Evolutionary conservation across 2,888 invertebrate species (phyloP), one percentile per base, ranked within the genome.

Genomic region (Acronicta leporina): DNA sequence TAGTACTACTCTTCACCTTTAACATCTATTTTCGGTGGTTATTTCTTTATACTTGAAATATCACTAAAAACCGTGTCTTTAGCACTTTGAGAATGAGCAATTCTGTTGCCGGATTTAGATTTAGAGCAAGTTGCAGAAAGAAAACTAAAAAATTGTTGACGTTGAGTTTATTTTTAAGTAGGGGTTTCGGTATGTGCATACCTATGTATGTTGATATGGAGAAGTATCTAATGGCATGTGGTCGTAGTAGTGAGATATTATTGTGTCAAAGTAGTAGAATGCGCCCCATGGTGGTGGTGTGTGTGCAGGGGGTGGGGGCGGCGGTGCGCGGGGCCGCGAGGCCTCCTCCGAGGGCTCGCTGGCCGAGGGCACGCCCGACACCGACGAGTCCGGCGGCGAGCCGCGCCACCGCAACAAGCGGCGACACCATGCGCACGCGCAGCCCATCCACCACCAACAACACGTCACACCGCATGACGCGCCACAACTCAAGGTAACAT

Each of bases 361-460:
- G 69, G 96, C 96, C 74, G 96, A 96, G 84, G 96, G 95, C 77
- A 96, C 96, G 46, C 96, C 96, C 6, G 97, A 97, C 87, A 97
- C 97, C 5, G 97, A 97, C 84, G 97, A 96, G 87, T 96, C 96
- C 56, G 88, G 94, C 83, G 81, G 81, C 88, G 90, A 89, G 69
- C 92, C 91, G 77, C 88, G 94, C 62, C 94, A 90, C 71, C 93
- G 95, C 61, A 88, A 92, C 72, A 88, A 94, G 79, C 87, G 91
- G 5, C 85, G 90, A 63, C 87, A 87, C 75, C 85, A 93, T 86
- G 95, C 82, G 44, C 95, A 92, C 54, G 89, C 88, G 73, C 90
- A 91, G 46, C 81, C 20, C 2, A 5, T 43, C 80, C 78, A 80
- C 84, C 95, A 81, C 90, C 95, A 83, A 85, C 94, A 90, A 47